Percentiles rank a stretch among this genome's conserved stretches.
Evolutionary conservation across 2,888 invertebrate species (phyloP).

Genomic region (Seira musarum): DNA sequence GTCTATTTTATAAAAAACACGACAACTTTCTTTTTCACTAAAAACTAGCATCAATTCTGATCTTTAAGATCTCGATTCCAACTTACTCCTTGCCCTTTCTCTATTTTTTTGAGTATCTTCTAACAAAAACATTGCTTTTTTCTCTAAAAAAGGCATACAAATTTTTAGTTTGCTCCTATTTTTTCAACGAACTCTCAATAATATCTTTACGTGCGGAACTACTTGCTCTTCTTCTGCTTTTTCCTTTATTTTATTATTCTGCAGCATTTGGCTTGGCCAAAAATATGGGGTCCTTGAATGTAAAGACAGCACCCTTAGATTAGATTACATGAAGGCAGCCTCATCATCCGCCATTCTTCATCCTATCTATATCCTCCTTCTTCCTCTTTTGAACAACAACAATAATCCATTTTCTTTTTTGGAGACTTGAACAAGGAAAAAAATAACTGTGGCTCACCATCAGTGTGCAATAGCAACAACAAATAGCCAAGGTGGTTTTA

Average conservation of each 20-base stretch:
- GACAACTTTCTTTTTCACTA: background rate
- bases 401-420: background rate
- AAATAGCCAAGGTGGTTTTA: background rate
- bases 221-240: background rate
- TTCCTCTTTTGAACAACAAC: background rate
- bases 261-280: constrained; percentile 19
- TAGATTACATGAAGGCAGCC: constrained; percentile 32
- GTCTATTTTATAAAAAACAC: too few relatives aligned
- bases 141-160: constrained; percentile 4
- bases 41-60: constrained; percentile 13
- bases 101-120: constrained; percentile 15
- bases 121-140: constrained; percentile 16
- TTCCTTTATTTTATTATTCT: constrained; percentile 14
- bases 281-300: constrained; percentile 31
- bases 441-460: constrained; percentile 5
- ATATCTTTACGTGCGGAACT: constrained; percentile 12
- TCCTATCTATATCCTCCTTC: too few relatives aligned
- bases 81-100: background rate
- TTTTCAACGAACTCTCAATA: background rate
- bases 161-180: constrained; percentile 1
- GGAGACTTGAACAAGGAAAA: background rate
- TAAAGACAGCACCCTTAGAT: constrained; percentile 21
- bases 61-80: constrained; percentile 14
- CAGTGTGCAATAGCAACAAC: background rate
- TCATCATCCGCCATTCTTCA: constrained; percentile 37